A percentile compares a stretch with the other conserved stretches of the same genome.
Evolutionary conservation across 2,113 vertebrate species (phyloP).

Genomic region (Epinephelus fuscoguttatus): DNA sequence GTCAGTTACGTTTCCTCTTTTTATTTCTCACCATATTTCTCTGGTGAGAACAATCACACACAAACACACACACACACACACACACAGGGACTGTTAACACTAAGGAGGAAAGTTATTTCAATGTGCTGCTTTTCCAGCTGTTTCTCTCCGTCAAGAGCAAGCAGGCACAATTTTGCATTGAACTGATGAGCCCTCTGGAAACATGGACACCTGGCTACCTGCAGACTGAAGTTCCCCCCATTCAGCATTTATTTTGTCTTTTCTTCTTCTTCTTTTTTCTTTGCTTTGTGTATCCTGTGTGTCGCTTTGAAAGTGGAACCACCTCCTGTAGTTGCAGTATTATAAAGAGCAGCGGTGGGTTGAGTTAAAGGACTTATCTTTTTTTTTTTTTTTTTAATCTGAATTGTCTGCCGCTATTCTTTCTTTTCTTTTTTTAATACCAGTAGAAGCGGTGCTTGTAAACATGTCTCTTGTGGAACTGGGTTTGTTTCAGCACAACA

Average conservation of each 20-base stretch:
- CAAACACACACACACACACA: not conserved
- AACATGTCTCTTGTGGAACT: conserved; percentile 28
- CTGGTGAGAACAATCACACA: conserved; percentile 15
- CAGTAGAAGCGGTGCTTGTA: conserved; percentile 36
- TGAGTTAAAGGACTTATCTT: conserved; percentile 7
- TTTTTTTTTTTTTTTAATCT: not conserved
- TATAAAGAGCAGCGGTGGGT: conserved; percentile 47
- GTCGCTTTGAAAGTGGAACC: conserved; percentile 53
- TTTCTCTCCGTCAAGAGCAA: conserved; percentile 20
- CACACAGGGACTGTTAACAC: conserved; percentile 29
- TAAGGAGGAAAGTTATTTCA: conserved; percentile 30
- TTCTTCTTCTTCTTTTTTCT: not conserved
- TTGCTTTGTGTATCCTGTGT: conserved; percentile 45
- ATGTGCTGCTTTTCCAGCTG: conserved; percentile 43
- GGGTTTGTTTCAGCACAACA: conserved; percentile 35
- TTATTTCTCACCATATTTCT: conserved; percentile 63
- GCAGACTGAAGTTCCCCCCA: conserved; percentile 26
- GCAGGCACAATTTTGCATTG: conserved; percentile 34
- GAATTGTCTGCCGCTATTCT: conserved; percentile 9
- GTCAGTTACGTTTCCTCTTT: conserved; percentile 85
- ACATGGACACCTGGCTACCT: not conserved
- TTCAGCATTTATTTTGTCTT: conserved; percentile 1
- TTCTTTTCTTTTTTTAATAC: not conserved
- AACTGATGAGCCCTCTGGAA: conserved; percentile 17
- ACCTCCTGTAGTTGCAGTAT: conserved; percentile 69